Evolutionary conservation across 2,888 invertebrate species (phyloP).

Genomic region (Lochmaea capreae): DNA sequence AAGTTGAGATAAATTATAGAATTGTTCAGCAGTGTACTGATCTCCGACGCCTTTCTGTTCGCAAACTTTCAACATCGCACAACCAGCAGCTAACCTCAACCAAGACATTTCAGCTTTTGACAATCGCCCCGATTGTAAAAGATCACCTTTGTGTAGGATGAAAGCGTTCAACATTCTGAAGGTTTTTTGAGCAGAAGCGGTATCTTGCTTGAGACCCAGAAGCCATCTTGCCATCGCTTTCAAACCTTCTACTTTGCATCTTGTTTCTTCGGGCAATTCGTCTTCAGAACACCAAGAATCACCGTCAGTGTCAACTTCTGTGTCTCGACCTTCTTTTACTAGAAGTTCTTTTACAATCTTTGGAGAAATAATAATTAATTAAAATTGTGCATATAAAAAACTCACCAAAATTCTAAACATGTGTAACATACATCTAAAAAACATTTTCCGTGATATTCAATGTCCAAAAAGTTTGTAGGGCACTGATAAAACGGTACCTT

Average conservation of each 20-base stretch:
- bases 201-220: constrained; percentile 88
- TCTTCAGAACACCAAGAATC: constrained; percentile 85
- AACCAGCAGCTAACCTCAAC: constrained; percentile 91
- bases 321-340: constrained; percentile 78
- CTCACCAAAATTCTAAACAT: no score
- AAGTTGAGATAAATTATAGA: constrained; percentile 90
- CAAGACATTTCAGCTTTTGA: constrained; percentile 93
- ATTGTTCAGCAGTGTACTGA: constrained; percentile 94
- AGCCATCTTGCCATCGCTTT: constrained; percentile 98
- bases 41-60: constrained; percentile 97
- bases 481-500: no score
- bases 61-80: constrained; percentile 96
- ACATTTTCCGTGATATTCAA: not conserved
- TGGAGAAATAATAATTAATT: not conserved
- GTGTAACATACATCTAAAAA: not conserved
- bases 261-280: constrained; percentile 89
- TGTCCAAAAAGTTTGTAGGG: no score
- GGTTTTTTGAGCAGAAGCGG: constrained; percentile 90
- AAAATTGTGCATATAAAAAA: not conserved
- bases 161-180: constrained; percentile 95
- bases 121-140: constrained; percentile 76
- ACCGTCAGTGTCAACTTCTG: constrained; percentile 59
- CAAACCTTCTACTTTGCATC: constrained; percentile 92
- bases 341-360: constrained; percentile 94
- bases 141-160: constrained; percentile 84